A percentile compares a stretch with the other conserved stretches of the same genome.
Conservation (phyloP, 2,888 invertebrate species). For the Pristionchus mayeri region DNA sequence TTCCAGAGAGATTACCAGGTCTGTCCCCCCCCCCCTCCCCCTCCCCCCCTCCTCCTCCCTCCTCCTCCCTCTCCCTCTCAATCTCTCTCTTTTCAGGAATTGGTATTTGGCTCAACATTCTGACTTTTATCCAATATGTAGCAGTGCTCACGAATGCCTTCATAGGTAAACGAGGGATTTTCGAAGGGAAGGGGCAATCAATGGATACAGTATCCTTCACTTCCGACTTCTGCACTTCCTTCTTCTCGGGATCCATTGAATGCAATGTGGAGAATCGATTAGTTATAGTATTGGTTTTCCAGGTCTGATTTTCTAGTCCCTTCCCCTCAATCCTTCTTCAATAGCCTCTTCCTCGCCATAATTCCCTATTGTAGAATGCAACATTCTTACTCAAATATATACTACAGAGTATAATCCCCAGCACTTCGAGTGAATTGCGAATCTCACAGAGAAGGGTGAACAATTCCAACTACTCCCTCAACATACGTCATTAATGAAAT, state of each 20-base stretch:
- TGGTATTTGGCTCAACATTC: slow-evolving; percentile 79
- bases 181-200: neutral
- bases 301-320: slow-evolving; percentile 1
- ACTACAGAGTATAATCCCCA: slow-evolving; percentile 61
- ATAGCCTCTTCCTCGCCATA: neutral
- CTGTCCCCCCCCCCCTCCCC: neutral
- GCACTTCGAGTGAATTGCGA: slow-evolving; percentile 57
- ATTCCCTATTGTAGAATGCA: slow-evolving; percentile 55
- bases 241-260: slow-evolving; percentile 54
- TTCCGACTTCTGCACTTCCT: slow-evolving; percentile 72
- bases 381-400: slow-evolving; percentile 62
- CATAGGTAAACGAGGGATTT: slow-evolving; percentile 67
- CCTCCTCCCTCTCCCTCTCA: neutral
- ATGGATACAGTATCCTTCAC: slow-evolving; percentile 64
- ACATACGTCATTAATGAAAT: slow-evolving; percentile 42
- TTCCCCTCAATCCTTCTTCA: neutral
- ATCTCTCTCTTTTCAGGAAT: slow-evolving; percentile 53
- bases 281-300: slow-evolving; percentile 47
- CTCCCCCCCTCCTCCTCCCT: neutral
- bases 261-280: slow-evolving; percentile 60
- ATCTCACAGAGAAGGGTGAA: slow-evolving; percentile 59
- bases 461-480: neutral
- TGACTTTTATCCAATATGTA: slow-evolving; percentile 78
- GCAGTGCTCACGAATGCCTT: slow-evolving; percentile 79
- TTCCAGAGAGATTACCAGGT: slow-evolving; percentile 63